Conservation (phyloP, 2,888 invertebrate species). For the Fragum fragum region DNA sequence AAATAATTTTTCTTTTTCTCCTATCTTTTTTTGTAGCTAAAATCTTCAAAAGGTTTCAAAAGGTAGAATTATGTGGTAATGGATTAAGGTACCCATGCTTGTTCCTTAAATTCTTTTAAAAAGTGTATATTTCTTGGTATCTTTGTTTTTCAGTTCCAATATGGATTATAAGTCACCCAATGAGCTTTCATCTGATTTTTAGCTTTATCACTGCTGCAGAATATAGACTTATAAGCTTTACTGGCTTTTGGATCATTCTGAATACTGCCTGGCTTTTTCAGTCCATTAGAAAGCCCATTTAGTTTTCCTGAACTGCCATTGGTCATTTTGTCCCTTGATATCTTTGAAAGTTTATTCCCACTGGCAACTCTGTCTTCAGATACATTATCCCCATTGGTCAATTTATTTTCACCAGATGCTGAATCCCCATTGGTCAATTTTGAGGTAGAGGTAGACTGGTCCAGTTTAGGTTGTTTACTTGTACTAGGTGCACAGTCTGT, state of each 20-base stretch:
- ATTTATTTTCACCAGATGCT: conserved; percentile 77
- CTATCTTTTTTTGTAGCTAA: neutral
- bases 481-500: conserved; percentile 64
- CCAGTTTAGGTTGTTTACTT: conserved; percentile 68
- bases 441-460: conserved; percentile 34
- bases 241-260: conserved; percentile 96
- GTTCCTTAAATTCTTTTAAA: too few relatives aligned
- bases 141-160: conserved; percentile 74
- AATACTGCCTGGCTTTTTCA: conserved; percentile 87
- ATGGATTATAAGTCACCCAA: conserved; percentile 99
- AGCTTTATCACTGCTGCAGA: conserved; percentile 96
- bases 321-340: conserved; percentile 19
- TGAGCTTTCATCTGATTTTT: conserved; percentile 95
- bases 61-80: neutral
- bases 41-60: neutral
- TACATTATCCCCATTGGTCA: conserved; percentile 52
- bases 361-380: conserved; percentile 74
- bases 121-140: too few relatives aligned
- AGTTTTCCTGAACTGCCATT: conserved; percentile 42
- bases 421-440: conserved; percentile 60
- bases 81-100: too few relatives aligned
- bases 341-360: conserved; percentile 36
- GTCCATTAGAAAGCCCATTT: conserved; percentile 72
- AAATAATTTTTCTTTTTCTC: neutral
- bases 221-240: conserved; percentile 97